phyloP scores from a whole-genome alignment of 37 sponge, comb jelly and placozoan species.

The Oscarella lobularis region DNA sequence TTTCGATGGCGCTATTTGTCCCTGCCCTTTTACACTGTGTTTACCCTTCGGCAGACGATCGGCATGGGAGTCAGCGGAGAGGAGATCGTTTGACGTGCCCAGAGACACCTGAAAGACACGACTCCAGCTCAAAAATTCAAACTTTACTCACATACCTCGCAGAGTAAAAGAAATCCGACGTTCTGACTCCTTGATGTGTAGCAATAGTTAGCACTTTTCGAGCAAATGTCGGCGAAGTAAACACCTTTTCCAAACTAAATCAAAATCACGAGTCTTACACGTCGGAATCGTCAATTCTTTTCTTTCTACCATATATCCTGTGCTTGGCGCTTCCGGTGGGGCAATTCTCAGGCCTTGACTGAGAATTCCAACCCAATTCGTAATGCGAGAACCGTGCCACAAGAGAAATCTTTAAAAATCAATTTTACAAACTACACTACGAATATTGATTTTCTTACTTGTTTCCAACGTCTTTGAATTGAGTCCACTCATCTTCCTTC shows the following conservation, averaged over 20 bases:
- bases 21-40: conserved; percentile 73
- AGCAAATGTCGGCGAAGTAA: conserved; percentile 96
- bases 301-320: conserved; percentile 85
- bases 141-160: conserved; percentile 48
- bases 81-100: conserved; percentile 67
- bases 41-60: conserved; percentile 67
- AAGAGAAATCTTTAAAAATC: conserved; percentile 53
- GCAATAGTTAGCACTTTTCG: conserved; percentile 98
- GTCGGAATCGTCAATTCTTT: not conserved
- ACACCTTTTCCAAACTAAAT: conserved; percentile 90
- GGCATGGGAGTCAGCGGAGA: conserved; percentile 76
- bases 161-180: conserved; percentile 67
- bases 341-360: conserved; percentile 91
- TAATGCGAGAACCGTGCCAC: conserved; percentile 93
- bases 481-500: conserved; percentile 50
- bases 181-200: conserved; percentile 59
- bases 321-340: conserved; percentile 97
- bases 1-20: conserved; percentile 43
- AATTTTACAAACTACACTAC: not conserved
- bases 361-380: conserved; percentile 98
- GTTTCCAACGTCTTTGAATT: conserved; percentile 78
- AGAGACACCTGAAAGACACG: conserved; percentile 34
- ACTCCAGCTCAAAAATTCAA: not conserved
- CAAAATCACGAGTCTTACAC: not conserved
- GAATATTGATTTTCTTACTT: conserved; percentile 16